phyloP scores from a whole-genome alignment of 1,140 invertebrate genomes.

The Cherax quadricarinatus region DNA sequence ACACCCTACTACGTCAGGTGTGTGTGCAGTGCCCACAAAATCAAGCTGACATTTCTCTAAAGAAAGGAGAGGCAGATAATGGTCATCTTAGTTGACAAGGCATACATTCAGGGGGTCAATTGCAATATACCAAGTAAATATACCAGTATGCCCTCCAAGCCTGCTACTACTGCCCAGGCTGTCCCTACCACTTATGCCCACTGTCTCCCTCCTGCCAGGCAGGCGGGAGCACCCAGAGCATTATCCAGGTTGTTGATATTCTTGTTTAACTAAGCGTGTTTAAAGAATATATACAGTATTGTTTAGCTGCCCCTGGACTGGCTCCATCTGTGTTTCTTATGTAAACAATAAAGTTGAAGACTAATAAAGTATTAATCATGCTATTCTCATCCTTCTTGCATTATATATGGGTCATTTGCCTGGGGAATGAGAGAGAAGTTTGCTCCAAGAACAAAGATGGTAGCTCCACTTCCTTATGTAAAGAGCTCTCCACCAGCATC shows the following conservation, averaged over 20 bases:
- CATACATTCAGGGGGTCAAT: neutral
- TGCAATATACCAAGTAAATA: neutral
- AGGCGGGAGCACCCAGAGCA: neutral
- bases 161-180: neutral
- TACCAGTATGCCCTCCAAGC: neutral
- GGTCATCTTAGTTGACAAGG: neutral
- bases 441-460: no score
- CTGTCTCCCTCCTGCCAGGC: neutral
- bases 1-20: neutral
- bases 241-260: slow-evolving; percentile 28
- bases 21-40: neutral
- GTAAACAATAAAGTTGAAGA: slow-evolving; percentile 24
- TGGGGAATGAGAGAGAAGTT: no score
- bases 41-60: neutral
- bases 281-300: slow-evolving; percentile 5
- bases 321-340: slow-evolving; percentile 28
- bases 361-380: neutral
- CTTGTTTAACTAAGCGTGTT: slow-evolving; percentile 25
- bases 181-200: neutral
- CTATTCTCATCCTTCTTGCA: no score
- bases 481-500: no score
- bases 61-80: neutral
- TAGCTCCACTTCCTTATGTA: no score
- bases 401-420: no score
- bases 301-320: slow-evolving; percentile 13